Evolutionary conservation across 1,140 invertebrate species (phyloP).

Genomic region (Caenorhabditis briggsae): DNA sequence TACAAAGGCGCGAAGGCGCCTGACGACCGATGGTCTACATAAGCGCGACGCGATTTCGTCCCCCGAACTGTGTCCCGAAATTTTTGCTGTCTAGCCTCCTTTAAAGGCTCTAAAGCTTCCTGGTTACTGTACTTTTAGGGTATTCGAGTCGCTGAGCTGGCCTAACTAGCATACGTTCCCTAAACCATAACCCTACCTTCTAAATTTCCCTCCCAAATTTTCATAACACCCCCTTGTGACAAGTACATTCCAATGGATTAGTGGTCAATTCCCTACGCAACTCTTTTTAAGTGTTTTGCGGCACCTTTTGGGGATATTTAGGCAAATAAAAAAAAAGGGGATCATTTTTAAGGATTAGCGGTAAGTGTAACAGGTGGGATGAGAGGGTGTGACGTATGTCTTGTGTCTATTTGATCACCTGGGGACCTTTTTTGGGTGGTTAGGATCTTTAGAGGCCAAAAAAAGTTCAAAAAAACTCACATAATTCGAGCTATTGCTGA

Average conservation of each 20-base stretch:
- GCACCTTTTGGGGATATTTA: neutral
- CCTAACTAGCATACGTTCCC: too few relatives aligned
- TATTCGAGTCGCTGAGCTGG: too few relatives aligned
- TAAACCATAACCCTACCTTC: too few relatives aligned
- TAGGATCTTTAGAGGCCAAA: too few relatives aligned
- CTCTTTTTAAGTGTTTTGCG: constrained; percentile 10
- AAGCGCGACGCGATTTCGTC: too few relatives aligned
- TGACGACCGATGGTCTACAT: too few relatives aligned
- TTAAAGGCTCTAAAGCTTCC: too few relatives aligned
- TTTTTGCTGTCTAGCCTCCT: too few relatives aligned
- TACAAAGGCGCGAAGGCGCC: too few relatives aligned
- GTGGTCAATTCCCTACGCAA: neutral
- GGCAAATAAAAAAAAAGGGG: constrained; percentile 32
- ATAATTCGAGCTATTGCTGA: constrained; percentile 53
- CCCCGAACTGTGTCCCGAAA: too few relatives aligned
- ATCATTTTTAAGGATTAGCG: constrained; percentile 27
- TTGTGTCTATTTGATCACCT: neutral
- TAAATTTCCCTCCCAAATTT: neutral
- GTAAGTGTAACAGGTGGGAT: constrained; percentile 24
- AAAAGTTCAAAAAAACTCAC: neutral
- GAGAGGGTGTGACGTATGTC: neutral
- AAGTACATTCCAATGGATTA: constrained; percentile 1
- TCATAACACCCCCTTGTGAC: neutral
- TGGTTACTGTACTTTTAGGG: too few relatives aligned
- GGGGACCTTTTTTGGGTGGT: too few relatives aligned